These are phyloP conservation scores for Aleiodes testaceus DNA, from an alignment of 2,888 invertebrate species.

Conservation along the genomic window DNA sequence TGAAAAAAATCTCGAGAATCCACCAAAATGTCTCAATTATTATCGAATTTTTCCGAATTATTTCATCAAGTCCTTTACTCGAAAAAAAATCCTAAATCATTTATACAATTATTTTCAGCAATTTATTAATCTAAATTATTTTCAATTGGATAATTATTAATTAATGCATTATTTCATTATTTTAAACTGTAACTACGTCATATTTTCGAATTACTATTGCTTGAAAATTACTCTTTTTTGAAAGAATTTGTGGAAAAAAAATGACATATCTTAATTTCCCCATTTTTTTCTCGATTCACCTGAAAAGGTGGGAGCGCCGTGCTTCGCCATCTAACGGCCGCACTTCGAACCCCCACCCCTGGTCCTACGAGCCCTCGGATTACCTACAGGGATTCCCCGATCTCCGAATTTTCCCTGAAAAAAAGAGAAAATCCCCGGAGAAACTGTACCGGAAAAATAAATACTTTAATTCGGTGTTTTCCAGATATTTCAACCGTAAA, in stretches of 20 bases:
- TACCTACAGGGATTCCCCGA: conserved; percentile 54
- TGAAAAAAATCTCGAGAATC: too few relatives aligned
- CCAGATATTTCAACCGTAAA: too few relatives aligned
- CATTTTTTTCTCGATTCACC: too few relatives aligned
- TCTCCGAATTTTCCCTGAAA: not conserved
- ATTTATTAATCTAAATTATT: conserved; percentile 2
- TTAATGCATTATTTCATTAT: not conserved
- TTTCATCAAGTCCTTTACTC: too few relatives aligned
- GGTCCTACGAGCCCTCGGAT: conserved; percentile 45
- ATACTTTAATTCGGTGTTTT: not conserved
- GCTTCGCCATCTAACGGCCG: conserved; percentile 59
- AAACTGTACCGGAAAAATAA: too few relatives aligned
- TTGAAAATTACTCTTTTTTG: too few relatives aligned
- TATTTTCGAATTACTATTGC: not conserved
- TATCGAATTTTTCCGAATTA: too few relatives aligned
- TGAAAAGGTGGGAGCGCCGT: not conserved
- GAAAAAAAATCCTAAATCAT: too few relatives aligned
- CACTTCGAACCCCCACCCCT: conserved; percentile 43
- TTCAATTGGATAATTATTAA: conserved; percentile 22
- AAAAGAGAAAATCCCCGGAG: not conserved
- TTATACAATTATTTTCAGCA: too few relatives aligned
- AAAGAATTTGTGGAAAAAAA: too few relatives aligned
- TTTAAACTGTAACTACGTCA: not conserved
- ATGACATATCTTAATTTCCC: too few relatives aligned
- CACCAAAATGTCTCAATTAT: too few relatives aligned